Conservation (phyloP, 1,140 invertebrate genomes). For the Megalonaias nervosa region DNA sequence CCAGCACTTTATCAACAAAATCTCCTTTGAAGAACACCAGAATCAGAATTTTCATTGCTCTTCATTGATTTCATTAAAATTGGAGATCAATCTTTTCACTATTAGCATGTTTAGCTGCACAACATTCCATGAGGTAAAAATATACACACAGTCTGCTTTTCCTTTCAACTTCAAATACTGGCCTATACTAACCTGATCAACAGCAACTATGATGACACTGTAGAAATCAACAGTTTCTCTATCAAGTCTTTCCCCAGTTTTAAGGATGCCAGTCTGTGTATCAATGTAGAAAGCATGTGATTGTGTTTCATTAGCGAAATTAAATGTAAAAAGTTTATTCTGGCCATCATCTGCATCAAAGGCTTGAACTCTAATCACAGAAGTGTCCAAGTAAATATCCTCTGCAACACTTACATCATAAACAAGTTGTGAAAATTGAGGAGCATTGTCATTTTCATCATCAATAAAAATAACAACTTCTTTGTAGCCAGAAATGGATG, state of each 20-base stretch:
- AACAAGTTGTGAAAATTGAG: constrained; percentile 83
- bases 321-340: constrained; percentile 87
- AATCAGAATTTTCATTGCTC: background rate
- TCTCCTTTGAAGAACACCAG: background rate
- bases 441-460: constrained; percentile 88
- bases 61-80: background rate
- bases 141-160: background rate
- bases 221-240: constrained; percentile 89
- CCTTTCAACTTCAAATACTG: no score
- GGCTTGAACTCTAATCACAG: constrained; percentile 45
- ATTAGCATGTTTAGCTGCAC: background rate
- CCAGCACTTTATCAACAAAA: background rate
- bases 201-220: constrained; percentile 86
- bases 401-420: constrained; percentile 91
- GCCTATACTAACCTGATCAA: constrained; percentile 82
- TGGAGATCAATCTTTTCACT: background rate
- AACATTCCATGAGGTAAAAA: background rate
- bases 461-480: constrained; percentile 52
- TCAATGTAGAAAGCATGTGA: constrained; percentile 40
- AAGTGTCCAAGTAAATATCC: constrained; percentile 72
- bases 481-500: constrained; percentile 45
- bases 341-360: constrained; percentile 82
- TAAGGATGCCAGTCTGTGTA: background rate
- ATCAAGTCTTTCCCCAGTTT: constrained; percentile 76
- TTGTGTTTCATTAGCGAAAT: constrained; percentile 76